Conservation (phyloP, 2,888 invertebrate genomes). For the Metellina segmentata region DNA sequence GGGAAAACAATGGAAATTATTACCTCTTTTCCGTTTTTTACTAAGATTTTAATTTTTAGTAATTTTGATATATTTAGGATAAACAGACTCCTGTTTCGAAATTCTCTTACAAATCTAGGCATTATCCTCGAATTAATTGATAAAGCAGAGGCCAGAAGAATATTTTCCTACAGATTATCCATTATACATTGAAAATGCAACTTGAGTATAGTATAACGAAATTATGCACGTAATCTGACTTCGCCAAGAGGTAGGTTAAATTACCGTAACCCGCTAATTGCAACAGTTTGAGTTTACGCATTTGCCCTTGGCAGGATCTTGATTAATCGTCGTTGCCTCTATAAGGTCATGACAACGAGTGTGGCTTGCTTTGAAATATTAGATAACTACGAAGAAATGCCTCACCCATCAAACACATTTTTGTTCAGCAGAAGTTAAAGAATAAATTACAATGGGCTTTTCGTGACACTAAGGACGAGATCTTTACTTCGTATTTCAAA, state of each 20-base stretch:
- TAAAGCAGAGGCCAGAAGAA: not conserved
- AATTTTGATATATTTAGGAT: no score
- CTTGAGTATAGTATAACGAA: conserved; percentile 9
- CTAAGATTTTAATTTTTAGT: no score
- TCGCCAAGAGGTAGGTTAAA: conserved; percentile 34
- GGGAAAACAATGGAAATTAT: no score
- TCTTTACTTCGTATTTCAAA: not conserved
- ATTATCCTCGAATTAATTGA: not conserved
- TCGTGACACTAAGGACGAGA: not conserved
- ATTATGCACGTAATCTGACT: conserved; percentile 23
- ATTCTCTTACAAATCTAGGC: no score
- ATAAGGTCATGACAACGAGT: conserved; percentile 25
- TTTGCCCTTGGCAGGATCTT: conserved; percentile 48
- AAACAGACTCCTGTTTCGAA: no score
- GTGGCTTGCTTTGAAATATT: conserved; percentile 39
- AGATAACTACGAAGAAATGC: conserved; percentile 15
- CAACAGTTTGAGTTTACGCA: conserved; percentile 55
- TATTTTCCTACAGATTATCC: no score
- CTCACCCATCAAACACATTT: not conserved
- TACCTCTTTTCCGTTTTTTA: no score
- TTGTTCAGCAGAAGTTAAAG: not conserved
- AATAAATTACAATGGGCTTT: not conserved
- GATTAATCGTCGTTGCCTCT: conserved; percentile 40
- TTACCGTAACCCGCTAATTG: conserved; percentile 56
- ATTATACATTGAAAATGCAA: not conserved